Conservation (phyloP, 1,140 invertebrate genomes). For the Papilio polyxenes region DNA sequence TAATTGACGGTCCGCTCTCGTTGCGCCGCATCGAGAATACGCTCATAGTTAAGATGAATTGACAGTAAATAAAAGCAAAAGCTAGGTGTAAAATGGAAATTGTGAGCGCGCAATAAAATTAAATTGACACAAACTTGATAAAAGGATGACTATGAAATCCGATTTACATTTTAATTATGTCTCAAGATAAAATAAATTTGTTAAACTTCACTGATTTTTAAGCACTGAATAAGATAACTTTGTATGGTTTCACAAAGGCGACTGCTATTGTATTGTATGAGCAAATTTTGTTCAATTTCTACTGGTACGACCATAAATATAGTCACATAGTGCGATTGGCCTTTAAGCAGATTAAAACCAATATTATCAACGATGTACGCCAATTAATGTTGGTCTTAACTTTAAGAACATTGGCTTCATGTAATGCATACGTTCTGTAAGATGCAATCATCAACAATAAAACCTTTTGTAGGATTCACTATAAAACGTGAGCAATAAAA, state of each 20-base stretch:
- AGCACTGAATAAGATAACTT: neutral
- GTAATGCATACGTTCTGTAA: neutral
- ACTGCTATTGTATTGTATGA: neutral
- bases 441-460: constrained; percentile 10
- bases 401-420: neutral
- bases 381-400: neutral
- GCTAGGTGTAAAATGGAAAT: constrained; percentile 20
- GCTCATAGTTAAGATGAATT: constrained; percentile 14
- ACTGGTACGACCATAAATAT: neutral
- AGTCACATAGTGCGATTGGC: neutral
- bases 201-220: neutral
- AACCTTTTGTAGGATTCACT: constrained; percentile 2
- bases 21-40: constrained; percentile 13
- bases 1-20: constrained; percentile 27
- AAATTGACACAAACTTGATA: constrained; percentile 20
- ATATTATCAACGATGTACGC: neutral
- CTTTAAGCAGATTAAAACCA: neutral
- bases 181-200: neutral
- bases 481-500: constrained; percentile 30
- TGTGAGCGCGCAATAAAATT: constrained; percentile 20
- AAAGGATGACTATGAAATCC: neutral
- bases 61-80: constrained; percentile 27
- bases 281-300: neutral
- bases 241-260: neutral
- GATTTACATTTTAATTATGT: constrained; percentile 24